phyloP scores from a whole-genome alignment of 2,113 vertebrate species.

The Todiramphus saurophagus region DNA sequence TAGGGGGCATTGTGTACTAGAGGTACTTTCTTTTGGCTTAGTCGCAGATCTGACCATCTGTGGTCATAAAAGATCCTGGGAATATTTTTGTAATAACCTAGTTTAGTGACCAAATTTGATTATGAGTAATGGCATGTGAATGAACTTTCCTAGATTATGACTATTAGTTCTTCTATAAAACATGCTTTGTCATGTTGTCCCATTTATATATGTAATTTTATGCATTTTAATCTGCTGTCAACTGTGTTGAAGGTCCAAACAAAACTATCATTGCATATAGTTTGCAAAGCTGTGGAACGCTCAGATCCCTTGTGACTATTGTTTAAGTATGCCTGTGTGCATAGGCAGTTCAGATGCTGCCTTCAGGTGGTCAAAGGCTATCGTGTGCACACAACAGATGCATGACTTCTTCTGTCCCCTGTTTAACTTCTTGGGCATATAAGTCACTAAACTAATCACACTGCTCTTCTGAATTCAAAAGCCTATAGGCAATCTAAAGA shows the following conservation, averaged over 20 bases:
- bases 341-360: neutral
- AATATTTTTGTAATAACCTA: constrained; percentile 55
- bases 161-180: constrained; percentile 22
- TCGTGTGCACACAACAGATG: neutral
- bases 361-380: neutral
- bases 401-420: neutral
- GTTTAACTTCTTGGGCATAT: neutral
- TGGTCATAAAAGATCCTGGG: constrained; percentile 57
- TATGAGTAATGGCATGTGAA: constrained; percentile 38
- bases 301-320: neutral
- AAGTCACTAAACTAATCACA: neutral
- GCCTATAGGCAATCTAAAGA: neutral
- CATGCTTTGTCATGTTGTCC: neutral
- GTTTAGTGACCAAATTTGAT: constrained; percentile 34
- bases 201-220: neutral
- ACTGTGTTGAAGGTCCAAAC: neutral
- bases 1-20: constrained; percentile 41
- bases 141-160: constrained; percentile 5
- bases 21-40: constrained; percentile 50
- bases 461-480: neutral
- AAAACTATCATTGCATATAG: neutral
- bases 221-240: neutral
- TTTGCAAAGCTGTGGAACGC: neutral
- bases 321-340: neutral
- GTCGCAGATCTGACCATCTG: constrained; percentile 35